These are phyloP conservation scores for Galeruca laticollis DNA, from an alignment of 2,888 invertebrate species.

Conservation along the genomic window DNA sequence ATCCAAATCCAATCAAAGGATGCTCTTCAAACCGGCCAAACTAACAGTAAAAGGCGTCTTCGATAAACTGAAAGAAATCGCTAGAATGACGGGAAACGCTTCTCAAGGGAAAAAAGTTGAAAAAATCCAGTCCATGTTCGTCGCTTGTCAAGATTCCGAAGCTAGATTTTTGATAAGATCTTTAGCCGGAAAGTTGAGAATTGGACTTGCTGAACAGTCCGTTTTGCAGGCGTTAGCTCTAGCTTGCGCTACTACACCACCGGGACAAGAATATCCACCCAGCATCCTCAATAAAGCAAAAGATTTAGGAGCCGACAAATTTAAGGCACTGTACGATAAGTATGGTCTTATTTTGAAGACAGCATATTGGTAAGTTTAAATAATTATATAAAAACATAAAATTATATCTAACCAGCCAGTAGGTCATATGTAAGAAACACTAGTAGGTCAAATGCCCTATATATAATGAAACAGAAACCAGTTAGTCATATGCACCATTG, in stretches of 20 bases:
- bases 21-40: constrained; percentile 87
- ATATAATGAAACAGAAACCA: too few species aligned
- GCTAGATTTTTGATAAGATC: constrained; percentile 92
- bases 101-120: constrained; percentile 88
- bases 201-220: constrained; percentile 97
- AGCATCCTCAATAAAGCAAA: constrained; percentile 74
- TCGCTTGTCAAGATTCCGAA: constrained; percentile 90
- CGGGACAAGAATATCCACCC: constrained; percentile 75
- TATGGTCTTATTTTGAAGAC: constrained; percentile 86
- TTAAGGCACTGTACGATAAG: constrained; percentile 83
- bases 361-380: constrained; percentile 71
- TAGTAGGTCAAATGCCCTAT: too few species aligned
- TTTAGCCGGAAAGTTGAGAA: constrained; percentile 92
- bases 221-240: constrained; percentile 87
- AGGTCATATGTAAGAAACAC: constrained; percentile 13
- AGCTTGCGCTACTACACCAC: constrained; percentile 85
- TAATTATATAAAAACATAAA: too few species aligned
- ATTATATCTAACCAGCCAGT: not conserved
- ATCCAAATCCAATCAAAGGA: constrained; percentile 85
- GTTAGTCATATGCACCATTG: too few species aligned
- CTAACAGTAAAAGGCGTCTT: constrained; percentile 73
- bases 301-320: constrained; percentile 73
- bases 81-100: constrained; percentile 79
- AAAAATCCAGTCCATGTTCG: constrained; percentile 91
- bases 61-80: constrained; percentile 86